A percentile compares a stretch with the other conserved stretches of the same genome.
phyloP scores from a whole-genome alignment of 2,797 vertebrate genomes.

The Pteropus rufus region DNA sequence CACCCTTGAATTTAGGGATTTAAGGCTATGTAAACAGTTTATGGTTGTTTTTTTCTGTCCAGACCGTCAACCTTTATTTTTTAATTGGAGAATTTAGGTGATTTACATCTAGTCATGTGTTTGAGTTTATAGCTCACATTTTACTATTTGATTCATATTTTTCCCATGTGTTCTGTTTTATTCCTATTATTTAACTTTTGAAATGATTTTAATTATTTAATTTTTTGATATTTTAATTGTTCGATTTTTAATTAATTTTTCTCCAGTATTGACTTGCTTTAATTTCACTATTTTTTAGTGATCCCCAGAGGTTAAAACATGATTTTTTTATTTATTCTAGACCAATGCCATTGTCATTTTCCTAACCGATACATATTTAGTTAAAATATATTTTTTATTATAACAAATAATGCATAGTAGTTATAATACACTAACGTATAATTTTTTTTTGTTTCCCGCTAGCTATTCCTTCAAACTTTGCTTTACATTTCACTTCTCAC shows the following conservation, averaged over 20 bases:
- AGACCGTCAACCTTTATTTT: not conserved
- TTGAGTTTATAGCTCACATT: not conserved
- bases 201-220: not conserved
- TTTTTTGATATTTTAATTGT: not conserved
- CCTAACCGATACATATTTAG: not conserved
- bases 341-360: not conserved
- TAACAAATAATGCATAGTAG: not conserved
- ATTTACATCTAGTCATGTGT: not conserved
- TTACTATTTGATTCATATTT: slow-evolving; percentile 11
- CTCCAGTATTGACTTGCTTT: not conserved
- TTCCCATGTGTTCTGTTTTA: not conserved
- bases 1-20: not conserved
- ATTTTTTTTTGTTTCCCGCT: not conserved
- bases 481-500: not conserved
- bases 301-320: not conserved
- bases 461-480: not conserved
- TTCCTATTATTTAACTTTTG: not conserved
- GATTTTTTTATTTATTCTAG: not conserved
- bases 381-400: not conserved
- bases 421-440: not conserved
- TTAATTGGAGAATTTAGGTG: not conserved
- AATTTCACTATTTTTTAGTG: not conserved
- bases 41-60: not conserved
- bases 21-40: not conserved
- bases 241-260: not conserved